Evolutionary conservation across 2,797 vertebrate genomes (phyloP).

Genomic region (Sebastes paucispinis): DNA sequence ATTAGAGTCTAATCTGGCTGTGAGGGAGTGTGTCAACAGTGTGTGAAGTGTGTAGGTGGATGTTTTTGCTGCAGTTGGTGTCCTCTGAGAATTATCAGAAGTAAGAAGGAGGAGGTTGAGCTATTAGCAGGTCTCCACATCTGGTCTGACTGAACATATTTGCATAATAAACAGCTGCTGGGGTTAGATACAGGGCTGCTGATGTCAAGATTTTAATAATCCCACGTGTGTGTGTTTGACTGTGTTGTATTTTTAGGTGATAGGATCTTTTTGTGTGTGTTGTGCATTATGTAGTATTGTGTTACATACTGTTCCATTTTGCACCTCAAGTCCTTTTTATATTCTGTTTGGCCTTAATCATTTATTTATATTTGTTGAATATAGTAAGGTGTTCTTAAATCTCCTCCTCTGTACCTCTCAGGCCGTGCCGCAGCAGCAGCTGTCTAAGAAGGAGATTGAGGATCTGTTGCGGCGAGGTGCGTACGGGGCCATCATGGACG

Average conservation of each 20-base stretch:
- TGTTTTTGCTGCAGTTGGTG: conserved; percentile 47
- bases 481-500: conserved; percentile 98
- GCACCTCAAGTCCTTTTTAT: neutral
- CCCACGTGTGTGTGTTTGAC: neutral
- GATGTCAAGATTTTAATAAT: conserved; percentile 18
- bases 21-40: conserved; percentile 61
- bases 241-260: neutral
- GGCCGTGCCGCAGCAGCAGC: conserved; percentile 94
- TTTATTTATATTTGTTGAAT: neutral
- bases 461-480: conserved; percentile 94
- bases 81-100: conserved; percentile 58
- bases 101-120: conserved; percentile 35
- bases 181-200: conserved; percentile 7
- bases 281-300: neutral
- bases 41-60: conserved; percentile 70
- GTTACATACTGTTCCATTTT: neutral
- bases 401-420: neutral
- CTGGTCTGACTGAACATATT: conserved; percentile 53
- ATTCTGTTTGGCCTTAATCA: neutral
- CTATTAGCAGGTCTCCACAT: conserved; percentile 53
- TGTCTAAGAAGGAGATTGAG: conserved; percentile 98
- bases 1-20: conserved; percentile 62
- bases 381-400: neutral
- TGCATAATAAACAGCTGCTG: conserved; percentile 53
- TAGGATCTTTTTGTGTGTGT: neutral